Base-by-base conservation (phyloP, 2,113 vertebrate genomes). In the Gasterosteus aculeatus region DNA sequence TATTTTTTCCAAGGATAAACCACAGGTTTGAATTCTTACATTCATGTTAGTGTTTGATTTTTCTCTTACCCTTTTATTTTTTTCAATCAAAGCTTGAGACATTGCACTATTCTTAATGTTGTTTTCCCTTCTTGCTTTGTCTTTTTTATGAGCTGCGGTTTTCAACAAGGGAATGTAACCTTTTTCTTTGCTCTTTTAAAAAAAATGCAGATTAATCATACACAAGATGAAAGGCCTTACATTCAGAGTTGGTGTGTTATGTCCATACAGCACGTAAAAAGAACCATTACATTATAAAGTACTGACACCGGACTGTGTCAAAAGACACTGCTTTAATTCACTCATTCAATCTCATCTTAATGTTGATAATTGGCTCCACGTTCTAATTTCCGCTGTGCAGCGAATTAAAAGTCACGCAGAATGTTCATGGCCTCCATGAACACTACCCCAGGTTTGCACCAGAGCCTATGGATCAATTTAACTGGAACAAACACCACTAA, bases 401-500 rank as follows among this genome's bases (percentile, higher is more conserved):
- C 77, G 72, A 67, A 33, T 42, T 54, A 54, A 71, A 75, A 77
- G 47, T 65, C 42, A 75, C 60, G 62, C 69, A 60, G 39, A 81
- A 66, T 59, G 78, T 53, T 78, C 61, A 82, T 88, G 72, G 85
- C 85, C 88, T 88, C 78, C 63, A 85, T 79, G 83, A 85, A 88
- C 85, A 75, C 92, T 93, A 92, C 93, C 92, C 93, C 92, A 93
- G 89, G 86, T 87, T 75, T 88, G 71, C 83, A 85, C 68, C 70
- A 71, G 61, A 84, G 70, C 70, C 72, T 75, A 74, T 76, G 33
- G 46, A 73, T 59, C 58, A 57, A 54, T 53, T 54, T 3, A 51
- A 58, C 60, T 56, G 19, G 18, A 71, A 76, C 35, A 60, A 58
- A 69, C 47, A 56, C 22, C 46, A 31, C n/a, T 49, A 39, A 14